These are phyloP conservation scores for Amphiprion percula DNA, from an alignment of 2,113 vertebrate genomes.

Conservation along the genomic window DNA sequence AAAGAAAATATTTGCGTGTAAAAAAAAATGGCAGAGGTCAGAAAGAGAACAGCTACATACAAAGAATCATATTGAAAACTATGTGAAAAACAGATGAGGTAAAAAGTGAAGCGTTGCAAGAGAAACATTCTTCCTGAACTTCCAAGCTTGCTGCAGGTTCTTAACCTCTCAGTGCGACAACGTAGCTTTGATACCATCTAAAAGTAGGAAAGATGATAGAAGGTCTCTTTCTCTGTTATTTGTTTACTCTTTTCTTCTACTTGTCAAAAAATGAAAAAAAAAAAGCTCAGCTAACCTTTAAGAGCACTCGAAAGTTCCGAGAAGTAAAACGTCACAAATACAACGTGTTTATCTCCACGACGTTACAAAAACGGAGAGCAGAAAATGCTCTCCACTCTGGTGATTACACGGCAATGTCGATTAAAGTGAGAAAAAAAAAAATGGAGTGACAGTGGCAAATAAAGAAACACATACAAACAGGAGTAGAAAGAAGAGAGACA, in stretches of 20 bases:
- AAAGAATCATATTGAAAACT: neutral
- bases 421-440: constrained; percentile 3
- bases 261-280: constrained; percentile 10
- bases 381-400: constrained; percentile 16
- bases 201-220: constrained; percentile 14
- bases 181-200: constrained; percentile 27
- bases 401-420: constrained; percentile 18
- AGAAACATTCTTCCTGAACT: constrained; percentile 27
- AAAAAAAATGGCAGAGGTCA: neutral
- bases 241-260: constrained; percentile 47
- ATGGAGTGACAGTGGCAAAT: neutral
- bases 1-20: constrained; percentile 1
- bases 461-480: neutral
- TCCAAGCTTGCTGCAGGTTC: constrained; percentile 9
- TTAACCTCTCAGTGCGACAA: constrained; percentile 21
- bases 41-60: neutral
- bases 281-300: constrained; percentile 24
- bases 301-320: constrained; percentile 13
- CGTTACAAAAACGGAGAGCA: neutral
- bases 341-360: constrained; percentile 23
- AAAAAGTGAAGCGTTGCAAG: neutral
- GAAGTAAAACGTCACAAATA: constrained; percentile 40
- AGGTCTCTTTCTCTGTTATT: constrained; percentile 4
- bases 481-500: neutral
- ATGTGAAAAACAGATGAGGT: constrained; percentile 2